Conservation (phyloP, 2,113 vertebrate genomes). For the Siniperca knerii region DNA sequence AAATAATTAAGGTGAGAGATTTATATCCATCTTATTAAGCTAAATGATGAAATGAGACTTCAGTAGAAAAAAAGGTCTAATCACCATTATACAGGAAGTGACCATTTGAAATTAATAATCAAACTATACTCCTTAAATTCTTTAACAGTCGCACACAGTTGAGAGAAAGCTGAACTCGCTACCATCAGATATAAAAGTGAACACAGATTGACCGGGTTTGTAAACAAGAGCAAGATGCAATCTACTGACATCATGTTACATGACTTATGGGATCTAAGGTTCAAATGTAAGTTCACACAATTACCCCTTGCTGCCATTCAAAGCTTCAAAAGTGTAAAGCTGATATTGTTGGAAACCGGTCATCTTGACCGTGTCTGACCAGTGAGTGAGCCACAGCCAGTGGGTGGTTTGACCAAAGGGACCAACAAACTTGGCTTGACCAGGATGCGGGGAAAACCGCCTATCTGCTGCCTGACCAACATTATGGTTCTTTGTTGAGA, state of each 20-base stretch:
- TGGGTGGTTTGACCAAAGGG: conserved; percentile 50
- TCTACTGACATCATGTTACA: conserved; percentile 46
- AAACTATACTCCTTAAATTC: neutral
- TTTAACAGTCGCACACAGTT: neutral
- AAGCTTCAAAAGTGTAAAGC: conserved; percentile 22
- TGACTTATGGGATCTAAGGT: conserved; percentile 32
- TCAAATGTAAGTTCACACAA: conserved; percentile 32
- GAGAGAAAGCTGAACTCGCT: neutral
- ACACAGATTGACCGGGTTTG: conserved; percentile 6
- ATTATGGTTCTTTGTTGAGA: conserved; percentile 44
- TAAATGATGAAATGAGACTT: neutral
- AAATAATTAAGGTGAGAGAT: neutral
- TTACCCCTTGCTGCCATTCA: conserved; percentile 3
- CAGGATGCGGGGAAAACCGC: conserved; percentile 35
- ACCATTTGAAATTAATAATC: neutral
- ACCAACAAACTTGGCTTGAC: conserved; percentile 59
- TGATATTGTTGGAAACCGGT: conserved; percentile 55
- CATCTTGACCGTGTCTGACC: conserved; percentile 25
- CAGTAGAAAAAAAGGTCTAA: neutral
- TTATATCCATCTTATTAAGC: neutral
- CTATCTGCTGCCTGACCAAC: conserved; percentile 64
- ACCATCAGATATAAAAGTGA: neutral
- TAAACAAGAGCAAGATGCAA: conserved; percentile 43
- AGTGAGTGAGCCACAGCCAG: conserved; percentile 33
- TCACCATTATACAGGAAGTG: neutral